Evolutionary conservation across 1,140 invertebrate species (phyloP).

Genomic region (Zaprionus inermis): DNA sequence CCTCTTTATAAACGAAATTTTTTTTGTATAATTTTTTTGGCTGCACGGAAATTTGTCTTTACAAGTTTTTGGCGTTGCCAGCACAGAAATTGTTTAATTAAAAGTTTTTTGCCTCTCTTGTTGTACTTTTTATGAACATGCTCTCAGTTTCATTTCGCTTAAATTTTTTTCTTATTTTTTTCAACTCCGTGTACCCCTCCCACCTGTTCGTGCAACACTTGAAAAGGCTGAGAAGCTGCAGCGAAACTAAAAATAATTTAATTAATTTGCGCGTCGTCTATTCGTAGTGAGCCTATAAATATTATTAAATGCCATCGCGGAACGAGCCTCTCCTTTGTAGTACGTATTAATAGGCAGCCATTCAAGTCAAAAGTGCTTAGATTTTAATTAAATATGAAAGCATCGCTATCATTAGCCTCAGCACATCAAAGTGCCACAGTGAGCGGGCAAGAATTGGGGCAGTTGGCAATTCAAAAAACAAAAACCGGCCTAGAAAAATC

Average conservation of each 20-base stretch:
- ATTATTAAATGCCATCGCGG: conserved; percentile 69
- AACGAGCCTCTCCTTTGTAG: conserved; percentile 59
- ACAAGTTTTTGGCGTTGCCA: conserved; percentile 64
- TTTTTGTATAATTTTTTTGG: conserved; percentile 30
- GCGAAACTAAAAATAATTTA: conserved; percentile 43
- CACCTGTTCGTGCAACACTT: conserved; percentile 31
- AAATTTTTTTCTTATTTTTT: conserved; percentile 23
- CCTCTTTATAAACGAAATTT: conserved; percentile 6
- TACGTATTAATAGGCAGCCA: conserved; percentile 56
- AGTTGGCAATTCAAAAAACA: background rate
- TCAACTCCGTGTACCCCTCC: conserved; percentile 1
- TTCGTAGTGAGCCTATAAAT: conserved; percentile 43
- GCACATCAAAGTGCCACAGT: conserved; percentile 63
- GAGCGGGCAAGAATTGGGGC: background rate
- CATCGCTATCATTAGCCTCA: conserved; percentile 22
- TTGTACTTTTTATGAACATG: conserved; percentile 52
- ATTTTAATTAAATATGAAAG: conserved; percentile 78
- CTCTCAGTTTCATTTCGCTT: conserved; percentile 48
- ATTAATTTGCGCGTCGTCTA: conserved; percentile 38
- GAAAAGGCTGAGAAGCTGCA: conserved; percentile 6
- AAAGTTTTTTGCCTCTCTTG: conserved; percentile 67
- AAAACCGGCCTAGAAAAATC: conserved; percentile 24
- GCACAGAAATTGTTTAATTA: conserved; percentile 80
- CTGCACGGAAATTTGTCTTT: conserved; percentile 68
- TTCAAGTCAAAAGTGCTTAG: conserved; percentile 74